A percentile compares a stretch with the other conserved stretches of the same genome.
phyloP scores from a whole-genome alignment of 2,888 invertebrate species.

The Drosophila cognata region DNA sequence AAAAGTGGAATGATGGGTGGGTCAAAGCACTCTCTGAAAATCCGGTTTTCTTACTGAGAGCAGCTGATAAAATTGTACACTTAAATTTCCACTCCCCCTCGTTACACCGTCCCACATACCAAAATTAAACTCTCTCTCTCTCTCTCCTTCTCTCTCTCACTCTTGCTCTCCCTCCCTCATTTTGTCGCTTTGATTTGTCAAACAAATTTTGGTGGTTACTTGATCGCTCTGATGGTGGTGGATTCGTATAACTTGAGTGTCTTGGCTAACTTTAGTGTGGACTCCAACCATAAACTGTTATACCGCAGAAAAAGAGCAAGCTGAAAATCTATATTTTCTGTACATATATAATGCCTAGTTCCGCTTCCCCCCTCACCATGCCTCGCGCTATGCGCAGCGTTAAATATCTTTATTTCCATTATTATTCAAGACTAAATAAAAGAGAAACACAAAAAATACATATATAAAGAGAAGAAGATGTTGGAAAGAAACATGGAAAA shows the following conservation, averaged over 20 bases:
- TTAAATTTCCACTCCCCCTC: conserved; percentile 1
- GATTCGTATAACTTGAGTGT: conserved; percentile 2
- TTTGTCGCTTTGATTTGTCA: background rate
- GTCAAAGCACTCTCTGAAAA: conserved; percentile 11
- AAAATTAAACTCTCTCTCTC: background rate
- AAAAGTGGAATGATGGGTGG: conserved; percentile 24
- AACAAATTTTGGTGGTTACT: conserved; percentile 28
- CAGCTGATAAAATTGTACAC: background rate
- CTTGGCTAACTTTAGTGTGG: conserved; percentile 39
- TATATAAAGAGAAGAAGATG: background rate
- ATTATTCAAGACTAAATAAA: conserved; percentile 54
- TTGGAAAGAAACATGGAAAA: conserved; percentile 51
- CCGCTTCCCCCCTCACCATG: conserved; percentile 1
- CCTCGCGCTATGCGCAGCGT: background rate
- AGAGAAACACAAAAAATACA: conserved; percentile 3
- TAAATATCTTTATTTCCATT: conserved; percentile 54
- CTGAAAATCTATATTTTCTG: conserved; percentile 45
- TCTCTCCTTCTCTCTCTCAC: background rate
- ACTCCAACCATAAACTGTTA: conserved; percentile 55
- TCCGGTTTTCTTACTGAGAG: conserved; percentile 10
- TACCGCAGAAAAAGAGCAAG: conserved; percentile 12
- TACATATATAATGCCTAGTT: conserved; percentile 54
- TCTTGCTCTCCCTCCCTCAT: background rate
- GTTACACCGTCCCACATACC: too few species aligned
- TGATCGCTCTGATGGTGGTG: conserved; percentile 42